Percentiles rank a stretch among this genome's conserved stretches.
These are phyloP conservation scores for Biston betularia DNA, from an alignment of 2,888 invertebrate genomes.

Conservation along the genomic window DNA sequence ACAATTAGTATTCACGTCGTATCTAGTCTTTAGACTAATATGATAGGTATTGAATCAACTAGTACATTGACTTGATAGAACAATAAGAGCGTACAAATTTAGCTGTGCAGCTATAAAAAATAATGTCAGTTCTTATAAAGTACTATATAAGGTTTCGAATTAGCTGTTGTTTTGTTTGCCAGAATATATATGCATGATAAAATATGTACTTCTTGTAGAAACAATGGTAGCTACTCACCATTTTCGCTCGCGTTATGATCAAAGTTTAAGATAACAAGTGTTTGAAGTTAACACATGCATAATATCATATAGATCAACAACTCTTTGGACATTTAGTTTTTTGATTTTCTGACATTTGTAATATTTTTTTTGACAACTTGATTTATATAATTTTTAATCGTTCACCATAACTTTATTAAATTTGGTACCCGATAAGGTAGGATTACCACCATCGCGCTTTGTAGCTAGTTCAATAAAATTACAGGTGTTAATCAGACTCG, in stretches of 20 bases:
- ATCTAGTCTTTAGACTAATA: constrained; percentile 28
- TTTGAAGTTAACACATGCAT: constrained; percentile 24
- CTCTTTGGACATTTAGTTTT: too few relatives aligned
- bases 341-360: too few relatives aligned
- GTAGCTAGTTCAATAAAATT: too few relatives aligned
- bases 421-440: too few relatives aligned
- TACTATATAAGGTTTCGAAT: not conserved
- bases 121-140: not conserved
- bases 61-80: constrained; percentile 30
- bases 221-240: constrained; percentile 26
- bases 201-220: constrained; percentile 5
- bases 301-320: constrained; percentile 8
- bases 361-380: too few relatives aligned
- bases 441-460: too few relatives aligned
- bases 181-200: not conserved
- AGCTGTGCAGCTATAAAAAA: not conserved
- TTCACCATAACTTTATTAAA: too few relatives aligned
- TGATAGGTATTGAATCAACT: not conserved
- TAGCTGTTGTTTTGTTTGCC: not conserved
- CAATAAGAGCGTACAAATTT: constrained; percentile 28
- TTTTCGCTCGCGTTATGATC: constrained; percentile 27
- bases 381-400: too few relatives aligned
- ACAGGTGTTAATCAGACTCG: too few relatives aligned
- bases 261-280: constrained; percentile 24
- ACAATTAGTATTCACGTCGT: constrained; percentile 26